phyloP scores from a whole-genome alignment of 2,797 vertebrate genomes.

The Melanitta fusca region DNA sequence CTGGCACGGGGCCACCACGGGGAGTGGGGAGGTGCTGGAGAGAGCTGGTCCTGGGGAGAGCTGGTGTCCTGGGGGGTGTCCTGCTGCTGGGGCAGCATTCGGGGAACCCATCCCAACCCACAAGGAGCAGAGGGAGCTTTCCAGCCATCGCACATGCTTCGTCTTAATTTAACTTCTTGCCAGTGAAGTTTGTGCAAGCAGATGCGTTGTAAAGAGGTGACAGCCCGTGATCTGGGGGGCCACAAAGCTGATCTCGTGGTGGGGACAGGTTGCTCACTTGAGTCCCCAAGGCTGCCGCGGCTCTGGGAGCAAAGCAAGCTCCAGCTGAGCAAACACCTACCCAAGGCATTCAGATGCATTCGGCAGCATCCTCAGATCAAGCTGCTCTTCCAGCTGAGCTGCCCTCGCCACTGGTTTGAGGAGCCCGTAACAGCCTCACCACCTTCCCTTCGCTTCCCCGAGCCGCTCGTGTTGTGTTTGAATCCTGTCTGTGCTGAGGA shows the following conservation, averaged over 20 bases:
- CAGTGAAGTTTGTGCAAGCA: neutral
- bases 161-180: neutral
- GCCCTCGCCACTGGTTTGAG: accelerated
- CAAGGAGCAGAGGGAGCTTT: neutral
- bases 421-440: accelerated
- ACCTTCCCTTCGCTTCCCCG: accelerated
- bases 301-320: neutral
- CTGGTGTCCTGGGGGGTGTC: neutral
- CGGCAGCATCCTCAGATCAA: neutral
- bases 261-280: neutral
- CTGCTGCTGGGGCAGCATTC: neutral
- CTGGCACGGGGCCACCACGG: neutral
- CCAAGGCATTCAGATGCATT: accelerated
- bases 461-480: neutral
- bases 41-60: neutral
- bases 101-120: neutral
- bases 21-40: neutral
- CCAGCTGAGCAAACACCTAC: neutral
- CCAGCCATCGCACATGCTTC: accelerated
- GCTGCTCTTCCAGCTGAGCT: neutral
- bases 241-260: neutral
- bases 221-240: neutral
- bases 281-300: neutral
- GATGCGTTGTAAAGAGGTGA: accelerated
- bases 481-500: accelerated